Conservation (phyloP, 2,888 invertebrate genomes). For the Steinernema carpocapsae region DNA sequence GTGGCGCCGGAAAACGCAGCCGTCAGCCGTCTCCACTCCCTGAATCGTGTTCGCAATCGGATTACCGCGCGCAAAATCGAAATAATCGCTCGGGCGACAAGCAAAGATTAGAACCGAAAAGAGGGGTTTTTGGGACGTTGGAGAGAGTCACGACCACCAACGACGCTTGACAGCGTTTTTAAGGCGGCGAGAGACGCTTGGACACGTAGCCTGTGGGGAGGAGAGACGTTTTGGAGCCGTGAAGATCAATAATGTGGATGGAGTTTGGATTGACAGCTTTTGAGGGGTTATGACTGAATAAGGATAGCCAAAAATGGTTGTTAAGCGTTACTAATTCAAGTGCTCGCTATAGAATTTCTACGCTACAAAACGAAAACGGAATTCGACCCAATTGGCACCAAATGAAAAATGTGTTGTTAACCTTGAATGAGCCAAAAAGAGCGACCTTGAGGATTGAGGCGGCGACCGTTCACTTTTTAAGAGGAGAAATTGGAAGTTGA, state of each 20-base stretch:
- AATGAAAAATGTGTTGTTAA: no score
- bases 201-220: not conserved
- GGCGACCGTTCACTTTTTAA: not conserved
- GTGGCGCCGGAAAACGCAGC: not conserved
- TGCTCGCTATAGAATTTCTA: no score
- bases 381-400: no score
- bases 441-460: not conserved
- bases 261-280: not conserved
- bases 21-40: not conserved
- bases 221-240: not conserved
- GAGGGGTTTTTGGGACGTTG: not conserved
- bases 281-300: no score
- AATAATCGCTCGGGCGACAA: conserved; percentile 15
- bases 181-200: not conserved
- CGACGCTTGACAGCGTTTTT: not conserved
- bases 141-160: conserved; percentile 7
- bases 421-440: no score
- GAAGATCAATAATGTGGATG: conserved; percentile 6
- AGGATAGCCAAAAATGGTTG: no score
- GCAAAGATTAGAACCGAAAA: not conserved
- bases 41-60: conserved; percentile 20
- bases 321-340: no score
- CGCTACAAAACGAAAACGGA: no score
- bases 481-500: not conserved
- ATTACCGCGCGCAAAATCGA: not conserved